These are phyloP conservation scores for Argopecten irradians DNA, from an alignment of 1,140 invertebrate genomes.

Conservation along the genomic window DNA sequence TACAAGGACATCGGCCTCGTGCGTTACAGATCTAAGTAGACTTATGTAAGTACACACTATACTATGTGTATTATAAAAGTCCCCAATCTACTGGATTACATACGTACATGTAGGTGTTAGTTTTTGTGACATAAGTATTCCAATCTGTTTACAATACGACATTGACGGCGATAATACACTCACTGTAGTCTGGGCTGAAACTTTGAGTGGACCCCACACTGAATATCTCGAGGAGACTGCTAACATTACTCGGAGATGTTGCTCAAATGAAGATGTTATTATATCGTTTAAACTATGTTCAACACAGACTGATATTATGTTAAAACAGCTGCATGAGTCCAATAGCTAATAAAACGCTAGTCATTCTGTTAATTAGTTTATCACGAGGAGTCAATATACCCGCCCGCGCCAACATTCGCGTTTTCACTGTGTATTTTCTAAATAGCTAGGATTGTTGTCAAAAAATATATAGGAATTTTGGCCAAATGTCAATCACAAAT, in stretches of 20 bases:
- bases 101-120: neutral
- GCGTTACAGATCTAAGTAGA: neutral
- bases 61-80: neutral
- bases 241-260: too few species aligned
- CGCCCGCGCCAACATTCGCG: neutral
- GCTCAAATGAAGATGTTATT: too few species aligned
- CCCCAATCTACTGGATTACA: neutral
- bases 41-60: neutral
- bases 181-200: neutral
- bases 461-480: neutral
- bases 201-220: neutral
- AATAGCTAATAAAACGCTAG: neutral
- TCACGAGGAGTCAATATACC: too few species aligned
- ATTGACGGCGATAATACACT: neutral
- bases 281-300: too few species aligned
- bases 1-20: too few species aligned
- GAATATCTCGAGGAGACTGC: too few species aligned
- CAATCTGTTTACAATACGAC: neutral
- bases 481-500: neutral
- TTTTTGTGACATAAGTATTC: neutral
- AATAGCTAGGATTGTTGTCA: neutral
- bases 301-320: too few species aligned
- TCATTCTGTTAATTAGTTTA: neutral
- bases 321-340: neutral
- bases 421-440: neutral